Conservation (phyloP, 2,797 vertebrate genomes). For the Gobionotothen gibberifrons region DNA sequence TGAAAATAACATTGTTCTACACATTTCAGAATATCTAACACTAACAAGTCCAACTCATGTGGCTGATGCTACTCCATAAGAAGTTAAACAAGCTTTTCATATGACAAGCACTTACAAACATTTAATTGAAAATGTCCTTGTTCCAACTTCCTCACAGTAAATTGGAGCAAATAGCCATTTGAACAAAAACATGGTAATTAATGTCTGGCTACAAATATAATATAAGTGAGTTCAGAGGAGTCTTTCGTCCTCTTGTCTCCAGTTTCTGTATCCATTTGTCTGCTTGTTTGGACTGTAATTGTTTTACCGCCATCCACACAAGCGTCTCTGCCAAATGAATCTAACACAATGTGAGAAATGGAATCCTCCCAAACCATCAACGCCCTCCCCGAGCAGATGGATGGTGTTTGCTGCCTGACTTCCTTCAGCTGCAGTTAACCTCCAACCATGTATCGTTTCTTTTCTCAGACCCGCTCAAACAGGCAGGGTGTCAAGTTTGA, state of each 20-base stretch:
- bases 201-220: slow-evolving; percentile 42
- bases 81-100: not conserved
- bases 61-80: slow-evolving; percentile 1
- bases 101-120: slow-evolving; percentile 16
- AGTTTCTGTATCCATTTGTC: slow-evolving; percentile 10
- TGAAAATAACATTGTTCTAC: not conserved
- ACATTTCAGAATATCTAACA: not conserved
- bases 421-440: slow-evolving; percentile 7
- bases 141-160: slow-evolving; percentile 15
- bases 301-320: slow-evolving; percentile 14
- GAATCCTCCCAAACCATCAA: slow-evolving; percentile 49
- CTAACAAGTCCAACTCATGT: not conserved
- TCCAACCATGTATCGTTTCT: not conserved
- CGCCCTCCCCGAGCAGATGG: slow-evolving; percentile 45
- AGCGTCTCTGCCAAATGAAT: slow-evolving; percentile 48
- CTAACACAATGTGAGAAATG: slow-evolving; percentile 51
- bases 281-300: slow-evolving; percentile 21
- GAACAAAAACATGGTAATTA: slow-evolving; percentile 27
- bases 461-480: slow-evolving; percentile 9
- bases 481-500: slow-evolving; percentile 22
- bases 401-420: slow-evolving; percentile 24
- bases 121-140: slow-evolving; percentile 21
- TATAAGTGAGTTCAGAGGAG: slow-evolving; percentile 14
- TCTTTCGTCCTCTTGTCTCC: not conserved
- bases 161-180: slow-evolving; percentile 28